A percentile compares a stretch with the other conserved stretches of the same genome.
These are phyloP conservation scores for Palaemon carinicauda DNA, from an alignment of 1,140 invertebrate genomes.

Conservation along the genomic window DNA sequence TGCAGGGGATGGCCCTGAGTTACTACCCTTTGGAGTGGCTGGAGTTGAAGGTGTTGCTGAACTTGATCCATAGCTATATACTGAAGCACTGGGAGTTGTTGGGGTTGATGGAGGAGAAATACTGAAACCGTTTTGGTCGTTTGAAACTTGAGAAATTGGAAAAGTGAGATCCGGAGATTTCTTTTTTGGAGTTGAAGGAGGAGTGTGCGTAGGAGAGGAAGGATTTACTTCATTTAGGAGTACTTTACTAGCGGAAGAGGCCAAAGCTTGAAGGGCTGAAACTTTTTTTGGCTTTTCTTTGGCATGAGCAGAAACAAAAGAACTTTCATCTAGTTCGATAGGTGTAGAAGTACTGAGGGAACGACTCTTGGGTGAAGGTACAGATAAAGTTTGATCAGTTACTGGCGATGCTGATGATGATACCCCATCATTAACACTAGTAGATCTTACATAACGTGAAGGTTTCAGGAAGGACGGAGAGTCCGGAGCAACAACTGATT, in stretches of 20 bases:
- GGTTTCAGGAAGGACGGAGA: neutral
- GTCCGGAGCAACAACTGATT: neutral
- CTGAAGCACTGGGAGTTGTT: conserved; percentile 22
- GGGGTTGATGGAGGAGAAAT: conserved; percentile 16
- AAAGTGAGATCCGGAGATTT: neutral
- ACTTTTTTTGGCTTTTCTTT: neutral
- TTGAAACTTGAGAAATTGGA: neutral
- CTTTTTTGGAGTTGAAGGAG: neutral
- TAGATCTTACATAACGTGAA: neutral
- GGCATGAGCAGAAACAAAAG: neutral
- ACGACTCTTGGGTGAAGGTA: neutral
- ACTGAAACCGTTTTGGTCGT: conserved; percentile 3
- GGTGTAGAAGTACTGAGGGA: conserved; percentile 21
- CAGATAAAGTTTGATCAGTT: neutral
- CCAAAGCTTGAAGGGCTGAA: conserved; percentile 31
- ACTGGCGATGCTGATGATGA: neutral
- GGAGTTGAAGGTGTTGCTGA: conserved; percentile 26
- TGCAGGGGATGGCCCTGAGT: conserved; percentile 28
- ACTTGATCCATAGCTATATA: conserved; percentile 30
- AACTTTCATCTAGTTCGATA: neutral
- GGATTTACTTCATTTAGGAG: conserved; percentile 1
- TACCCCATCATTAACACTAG: neutral
- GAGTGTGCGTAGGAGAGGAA: neutral
- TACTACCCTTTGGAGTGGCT: conserved; percentile 34
- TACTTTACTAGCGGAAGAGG: conserved; percentile 19